Evolutionary conservation across 2,888 invertebrate genomes (phyloP).

Genomic region (Macrosiphum euphorbiae): DNA sequence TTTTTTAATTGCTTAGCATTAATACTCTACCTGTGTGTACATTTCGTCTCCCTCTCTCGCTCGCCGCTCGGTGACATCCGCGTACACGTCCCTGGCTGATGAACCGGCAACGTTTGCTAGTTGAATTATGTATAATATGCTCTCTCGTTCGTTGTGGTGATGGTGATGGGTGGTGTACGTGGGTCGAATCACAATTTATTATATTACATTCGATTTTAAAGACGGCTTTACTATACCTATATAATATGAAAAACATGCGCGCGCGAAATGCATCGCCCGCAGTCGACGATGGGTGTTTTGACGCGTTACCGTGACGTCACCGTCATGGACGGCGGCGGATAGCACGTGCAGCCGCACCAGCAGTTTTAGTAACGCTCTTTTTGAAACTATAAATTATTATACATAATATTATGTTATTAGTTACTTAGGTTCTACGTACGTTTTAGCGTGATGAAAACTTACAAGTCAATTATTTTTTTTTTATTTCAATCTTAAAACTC

Average conservation of each 20-base stretch:
- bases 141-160: background rate
- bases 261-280: slow-evolving; percentile 10
- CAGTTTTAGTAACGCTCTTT: background rate
- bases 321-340: background rate
- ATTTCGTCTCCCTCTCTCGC: background rate
- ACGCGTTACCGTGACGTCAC: slow-evolving; percentile 3
- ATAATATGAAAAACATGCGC: background rate
- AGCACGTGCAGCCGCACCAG: slow-evolving; percentile 15
- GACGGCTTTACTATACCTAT: background rate
- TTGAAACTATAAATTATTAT: background rate
- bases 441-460: background rate
- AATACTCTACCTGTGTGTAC: background rate
- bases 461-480: background rate
- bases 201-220: slow-evolving; percentile 36
- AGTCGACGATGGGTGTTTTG: background rate
- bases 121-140: slow-evolving; percentile 54
- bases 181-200: slow-evolving; percentile 49
- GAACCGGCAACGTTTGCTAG: slow-evolving; percentile 35
- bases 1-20: background rate
- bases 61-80: background rate
- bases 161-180: slow-evolving; percentile 29
- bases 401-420: background rate
- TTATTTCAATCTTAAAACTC: background rate
- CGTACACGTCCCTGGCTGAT: background rate
- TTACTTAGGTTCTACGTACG: background rate